These are phyloP conservation scores for Stenoptilia bipunctidactyla DNA, from an alignment of 2,888 invertebrate genomes.

Conservation along the genomic window DNA sequence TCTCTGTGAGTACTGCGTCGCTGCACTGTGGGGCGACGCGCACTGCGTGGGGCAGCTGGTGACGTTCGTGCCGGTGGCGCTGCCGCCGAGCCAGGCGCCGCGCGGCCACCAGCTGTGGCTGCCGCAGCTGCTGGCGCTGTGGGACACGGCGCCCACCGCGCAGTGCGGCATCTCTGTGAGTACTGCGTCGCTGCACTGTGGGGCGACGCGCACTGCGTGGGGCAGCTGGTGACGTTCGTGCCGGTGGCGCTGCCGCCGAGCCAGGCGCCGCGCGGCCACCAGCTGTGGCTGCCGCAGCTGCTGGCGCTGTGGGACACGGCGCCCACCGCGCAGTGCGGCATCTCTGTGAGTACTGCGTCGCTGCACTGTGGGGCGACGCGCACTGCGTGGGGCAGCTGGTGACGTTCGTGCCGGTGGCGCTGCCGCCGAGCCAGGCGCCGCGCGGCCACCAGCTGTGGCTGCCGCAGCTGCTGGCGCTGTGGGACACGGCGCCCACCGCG, in stretches of 20 bases:
- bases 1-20: constrained; percentile 72
- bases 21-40: constrained; percentile 81
- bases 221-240: constrained; percentile 77
- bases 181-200: constrained; percentile 79
- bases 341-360: constrained; percentile 72
- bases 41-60: constrained; percentile 82
- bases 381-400: constrained; percentile 82
- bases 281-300: constrained; percentile 80
- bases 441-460: constrained; percentile 83
- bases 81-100: constrained; percentile 92
- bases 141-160: constrained; percentile 85
- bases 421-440: constrained; percentile 92
- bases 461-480: constrained; percentile 78
- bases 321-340: constrained; percentile 76
- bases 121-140: constrained; percentile 78
- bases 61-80: constrained; percentile 80
- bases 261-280: constrained; percentile 88
- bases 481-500: constrained; percentile 85
- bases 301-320: constrained; percentile 85
- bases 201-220: constrained; percentile 83
- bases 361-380: constrained; percentile 81
- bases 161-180: constrained; percentile 68
- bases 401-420: constrained; percentile 80
- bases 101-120: constrained; percentile 83
- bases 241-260: constrained; percentile 87